A percentile compares a stretch with the other conserved stretches of the same genome.
Evolutionary conservation across 2,113 vertebrate species (phyloP).

Genomic region (Rhinopomastus cyanomelas): DNA sequence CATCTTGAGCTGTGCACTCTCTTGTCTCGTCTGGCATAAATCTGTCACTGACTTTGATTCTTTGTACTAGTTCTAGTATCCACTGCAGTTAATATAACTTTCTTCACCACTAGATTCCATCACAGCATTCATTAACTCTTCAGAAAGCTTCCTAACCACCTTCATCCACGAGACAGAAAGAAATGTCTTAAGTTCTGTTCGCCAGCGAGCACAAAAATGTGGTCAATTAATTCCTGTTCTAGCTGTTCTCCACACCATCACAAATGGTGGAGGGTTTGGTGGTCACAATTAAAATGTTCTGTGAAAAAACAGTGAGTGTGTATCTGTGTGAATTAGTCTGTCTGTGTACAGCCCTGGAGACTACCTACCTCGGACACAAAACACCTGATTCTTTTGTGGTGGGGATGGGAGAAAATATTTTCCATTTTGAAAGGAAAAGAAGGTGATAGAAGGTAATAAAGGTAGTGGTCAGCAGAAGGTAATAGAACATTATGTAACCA

Average conservation of each 20-base stretch:
- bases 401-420: not conserved
- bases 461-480: not conserved
- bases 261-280: not conserved
- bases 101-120: not conserved
- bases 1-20: not conserved
- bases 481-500: not conserved
- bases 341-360: not conserved
- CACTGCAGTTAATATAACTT: not conserved
- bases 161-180: not conserved
- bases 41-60: not conserved
- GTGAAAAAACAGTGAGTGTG: not conserved
- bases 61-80: not conserved
- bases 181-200: not conserved
- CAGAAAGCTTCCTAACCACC: not conserved
- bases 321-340: not conserved
- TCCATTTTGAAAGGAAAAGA: not conserved
- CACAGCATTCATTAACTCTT: not conserved
- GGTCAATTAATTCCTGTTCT: not conserved
- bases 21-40: not conserved
- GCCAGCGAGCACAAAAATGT: not conserved
- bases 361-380: not conserved
- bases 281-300: not conserved
- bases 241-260: not conserved
- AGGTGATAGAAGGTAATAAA: too few species aligned
- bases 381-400: not conserved